phyloP scores from a whole-genome alignment of 2,888 invertebrate genomes.

The Pinctada fucata region DNA sequence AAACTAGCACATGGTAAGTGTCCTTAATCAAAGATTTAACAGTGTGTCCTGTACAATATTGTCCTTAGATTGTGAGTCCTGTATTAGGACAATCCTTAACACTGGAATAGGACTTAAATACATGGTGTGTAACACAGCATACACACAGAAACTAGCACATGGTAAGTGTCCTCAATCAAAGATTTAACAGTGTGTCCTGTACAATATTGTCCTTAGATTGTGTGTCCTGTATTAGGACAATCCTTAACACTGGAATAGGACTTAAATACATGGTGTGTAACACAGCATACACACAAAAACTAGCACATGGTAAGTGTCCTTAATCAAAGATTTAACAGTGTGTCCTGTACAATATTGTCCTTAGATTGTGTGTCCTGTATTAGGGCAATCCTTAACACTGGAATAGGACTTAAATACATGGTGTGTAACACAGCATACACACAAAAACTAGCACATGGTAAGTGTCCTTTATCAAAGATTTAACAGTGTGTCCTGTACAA shows the following conservation, averaged over 20 bases:
- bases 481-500: slow-evolving; percentile 75
- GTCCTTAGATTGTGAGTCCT: slow-evolving; percentile 77
- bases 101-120: slow-evolving; percentile 76
- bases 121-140: slow-evolving; percentile 73
- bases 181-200: too few relatives aligned
- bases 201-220: too few relatives aligned
- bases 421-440: slow-evolving; percentile 73
- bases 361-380: slow-evolving; percentile 78
- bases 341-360: slow-evolving; percentile 77
- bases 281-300: too few relatives aligned
- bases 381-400: slow-evolving; percentile 77
- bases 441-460: slow-evolving; percentile 77
- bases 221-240: too few relatives aligned
- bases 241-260: too few relatives aligned
- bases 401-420: slow-evolving; percentile 76
- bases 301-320: too few relatives aligned
- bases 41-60: slow-evolving; percentile 76
- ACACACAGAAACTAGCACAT: slow-evolving; percentile 76
- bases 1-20: slow-evolving; percentile 77
- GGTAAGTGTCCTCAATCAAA: slow-evolving; percentile 64
- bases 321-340: slow-evolving; percentile 65
- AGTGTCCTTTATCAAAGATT: slow-evolving; percentile 55
- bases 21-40: slow-evolving; percentile 57
- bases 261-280: too few relatives aligned
- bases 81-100: slow-evolving; percentile 77